Evolutionary conservation across 2,888 invertebrate genomes (phyloP).

Genomic region (Parasteatoda lunata): DNA sequence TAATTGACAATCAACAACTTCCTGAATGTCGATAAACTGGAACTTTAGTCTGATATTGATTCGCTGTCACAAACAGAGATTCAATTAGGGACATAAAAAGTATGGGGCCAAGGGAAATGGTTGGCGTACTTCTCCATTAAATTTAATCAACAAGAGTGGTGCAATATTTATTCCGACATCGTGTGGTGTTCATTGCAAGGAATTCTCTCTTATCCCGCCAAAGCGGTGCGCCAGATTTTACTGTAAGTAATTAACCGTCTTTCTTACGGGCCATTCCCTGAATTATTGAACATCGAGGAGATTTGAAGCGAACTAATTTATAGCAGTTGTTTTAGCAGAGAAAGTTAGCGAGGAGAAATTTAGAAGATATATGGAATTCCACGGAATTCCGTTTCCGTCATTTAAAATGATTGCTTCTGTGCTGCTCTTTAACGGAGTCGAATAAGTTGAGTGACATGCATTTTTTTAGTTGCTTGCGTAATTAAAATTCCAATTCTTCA

Average conservation of each 20-base stretch:
- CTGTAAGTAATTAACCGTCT: constrained; percentile 44
- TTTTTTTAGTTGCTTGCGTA: no score
- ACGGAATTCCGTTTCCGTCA: background rate
- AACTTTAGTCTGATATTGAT: constrained; percentile 5
- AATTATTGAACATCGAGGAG: constrained; percentile 50
- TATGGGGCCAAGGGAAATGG: constrained; percentile 20
- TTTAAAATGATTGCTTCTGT: no score
- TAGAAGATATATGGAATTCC: constrained; percentile 24
- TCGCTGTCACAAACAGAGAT: constrained; percentile 16
- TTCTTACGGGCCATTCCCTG: constrained; percentile 21
- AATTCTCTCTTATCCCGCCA: constrained; percentile 32
- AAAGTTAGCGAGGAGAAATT: constrained; percentile 14
- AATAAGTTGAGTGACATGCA: no score
- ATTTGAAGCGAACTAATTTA: constrained; percentile 56
- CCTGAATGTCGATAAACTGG: constrained; percentile 15
- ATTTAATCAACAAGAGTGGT: constrained; percentile 55
- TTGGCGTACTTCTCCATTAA: constrained; percentile 44
- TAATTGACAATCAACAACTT: constrained; percentile 55
- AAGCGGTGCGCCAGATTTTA: constrained; percentile 33
- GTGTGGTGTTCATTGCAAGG: background rate
- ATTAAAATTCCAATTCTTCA: no score
- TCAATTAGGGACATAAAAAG: constrained; percentile 4
- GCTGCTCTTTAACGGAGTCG: no score
- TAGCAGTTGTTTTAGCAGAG: constrained; percentile 27
- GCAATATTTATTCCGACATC: constrained; percentile 46